phyloP scores from a whole-genome alignment of 2,113 vertebrate species.

The Dipodomys stephensi region DNA sequence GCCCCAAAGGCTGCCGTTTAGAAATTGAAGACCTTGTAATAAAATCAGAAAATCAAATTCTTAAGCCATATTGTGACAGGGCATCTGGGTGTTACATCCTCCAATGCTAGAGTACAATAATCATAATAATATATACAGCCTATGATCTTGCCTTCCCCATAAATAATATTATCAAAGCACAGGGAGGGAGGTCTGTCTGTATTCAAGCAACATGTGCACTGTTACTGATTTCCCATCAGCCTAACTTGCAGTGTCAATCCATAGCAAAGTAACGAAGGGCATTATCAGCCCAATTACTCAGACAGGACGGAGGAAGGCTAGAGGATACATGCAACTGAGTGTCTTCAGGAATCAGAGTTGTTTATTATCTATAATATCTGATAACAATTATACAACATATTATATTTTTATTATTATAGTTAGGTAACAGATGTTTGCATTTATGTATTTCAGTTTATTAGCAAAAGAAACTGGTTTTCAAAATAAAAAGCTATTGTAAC shows the following conservation, averaged over 20 bases:
- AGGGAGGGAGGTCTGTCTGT: conserved; percentile 60
- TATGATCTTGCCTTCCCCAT: conserved; percentile 69
- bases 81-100: conserved; percentile 76
- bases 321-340: conserved; percentile 35
- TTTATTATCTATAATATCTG: neutral
- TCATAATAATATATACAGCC: conserved; percentile 76
- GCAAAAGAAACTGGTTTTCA: too few species aligned
- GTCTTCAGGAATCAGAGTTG: neutral
- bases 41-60: conserved; percentile 82
- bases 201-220: conserved; percentile 22
- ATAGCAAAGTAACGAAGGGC: neutral
- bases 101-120: conserved; percentile 78
- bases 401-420: neutral
- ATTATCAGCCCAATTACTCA: conserved; percentile 64
- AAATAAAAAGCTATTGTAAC: neutral
- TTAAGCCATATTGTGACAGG: conserved; percentile 81
- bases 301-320: conserved; percentile 43
- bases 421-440: neutral
- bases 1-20: conserved; percentile 70
- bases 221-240: conserved; percentile 57
- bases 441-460: conserved; percentile 17
- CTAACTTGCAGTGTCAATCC: conserved; percentile 60
- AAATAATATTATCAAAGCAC: conserved; percentile 83
- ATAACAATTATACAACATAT: neutral
- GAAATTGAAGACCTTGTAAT: conserved; percentile 71